Evolutionary conservation across 2,113 vertebrate species (phyloP), one percentile per base, ranked within the genome.

Genomic region (Baryphthengus martii): DNA sequence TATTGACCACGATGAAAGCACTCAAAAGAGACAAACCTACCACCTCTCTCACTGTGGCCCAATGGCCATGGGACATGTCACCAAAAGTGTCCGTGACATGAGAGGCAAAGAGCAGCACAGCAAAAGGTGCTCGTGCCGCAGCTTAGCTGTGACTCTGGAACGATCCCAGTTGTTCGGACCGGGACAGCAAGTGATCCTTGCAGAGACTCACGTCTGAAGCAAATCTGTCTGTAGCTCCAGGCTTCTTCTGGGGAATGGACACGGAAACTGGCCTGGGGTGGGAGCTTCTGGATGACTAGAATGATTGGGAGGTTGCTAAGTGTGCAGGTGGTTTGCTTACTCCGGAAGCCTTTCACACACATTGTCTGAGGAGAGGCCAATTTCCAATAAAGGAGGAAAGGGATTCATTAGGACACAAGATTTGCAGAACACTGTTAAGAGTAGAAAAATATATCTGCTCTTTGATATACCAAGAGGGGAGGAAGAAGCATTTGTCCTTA

Each of bases 81-180:
- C 44, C 21, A 5, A 1, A 63, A 35, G 15, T 25, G 13, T 9
- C 70, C 37, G 21, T 11, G n/a, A 52, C 24, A 25, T 11, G 5
- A 13, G 59, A 71, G 45, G 79, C 59, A 74, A 59, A 55, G 35
- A 28, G n/a, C 31, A 88, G 85, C 42, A 16, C n/a, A 14, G 65
- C 37, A 50, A 4, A 23, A 61, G 72, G 10, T 9, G 61, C 31
- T 26, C 7, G 13, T 11, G 5, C 9, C 1, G 4, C 3, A 42
- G 23, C 39, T 78, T 29, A 53, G 67, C 40, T 17, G n/a, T 2
- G 0, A 37, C 35, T 47, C 58, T 13, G 13, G 35, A 88, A 35
- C 0, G 2, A 66, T 29, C 0, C 0, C 3, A 76, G 71, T 39
- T 33, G 31, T 11, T n/a, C 71, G 62, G 55, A 21, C 11, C n/a